Evolutionary conservation across 2,113 vertebrate species (phyloP), one percentile per base, ranked within the genome.

Genomic region (Passer domesticus): DNA sequence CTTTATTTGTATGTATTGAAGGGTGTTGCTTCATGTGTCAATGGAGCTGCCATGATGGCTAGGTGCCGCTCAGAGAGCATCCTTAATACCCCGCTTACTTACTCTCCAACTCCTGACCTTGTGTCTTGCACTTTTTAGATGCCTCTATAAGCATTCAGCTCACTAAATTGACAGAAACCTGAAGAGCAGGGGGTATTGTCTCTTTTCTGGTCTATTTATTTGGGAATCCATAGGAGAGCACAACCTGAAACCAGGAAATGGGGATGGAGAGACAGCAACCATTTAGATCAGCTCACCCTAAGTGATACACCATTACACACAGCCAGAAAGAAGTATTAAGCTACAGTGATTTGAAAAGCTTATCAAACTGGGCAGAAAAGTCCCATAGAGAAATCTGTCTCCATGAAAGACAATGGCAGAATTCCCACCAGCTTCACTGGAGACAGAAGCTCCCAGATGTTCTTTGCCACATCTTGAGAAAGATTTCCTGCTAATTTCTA

Each of bases 331-430:
- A 83, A 78, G 23, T 60, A 69, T 35, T 63, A 60, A 86, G 30
- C 68, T 52, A 59, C 27, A 87, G 15, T 8, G 24, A 63, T 74
- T 74, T 95, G 39, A 63, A 70, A 63, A 91, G 35, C 39, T 94
- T 89, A 83, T 81, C 76, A 81, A 92, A 83, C 33, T 44, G 35
- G 24, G 16, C 47, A 92, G 76, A 72, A 70, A 58, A 78, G 11
- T 70, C 64, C 47, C 63, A 37, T 4, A 24, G 86, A 77, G 24
- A 73, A 77, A n/a, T 83, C 55, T 83, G 30, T 46, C 59, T 17
- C 27, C 3, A 4, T 62, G 37, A 74, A 86, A 90, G 25, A 50
- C 55, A 80, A n/a, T 47, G 43, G 59, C 39, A 88, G 76, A 90
- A 80, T 80, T 90, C 64, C 68, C 55, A 39, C 12, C 1, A 3